A percentile compares a stretch with the other conserved stretches of the same genome.
Conservation (phyloP, 2,113 vertebrate species). For the Eudyptes chrysolophus region DNA sequence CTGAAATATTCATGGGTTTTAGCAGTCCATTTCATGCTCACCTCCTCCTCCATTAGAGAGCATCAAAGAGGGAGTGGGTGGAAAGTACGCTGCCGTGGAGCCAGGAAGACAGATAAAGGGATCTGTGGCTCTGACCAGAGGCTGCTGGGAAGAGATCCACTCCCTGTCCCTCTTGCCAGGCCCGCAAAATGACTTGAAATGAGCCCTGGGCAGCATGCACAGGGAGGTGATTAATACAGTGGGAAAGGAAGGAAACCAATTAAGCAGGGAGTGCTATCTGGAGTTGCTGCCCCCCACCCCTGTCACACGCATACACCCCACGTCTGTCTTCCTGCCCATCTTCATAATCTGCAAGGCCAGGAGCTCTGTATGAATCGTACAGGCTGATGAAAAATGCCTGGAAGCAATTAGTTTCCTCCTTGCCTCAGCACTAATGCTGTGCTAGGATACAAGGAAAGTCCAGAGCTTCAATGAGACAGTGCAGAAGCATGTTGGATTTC, state of each 20-base stretch:
- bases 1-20: slow-evolving; percentile 78
- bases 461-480: neutral
- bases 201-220: neutral
- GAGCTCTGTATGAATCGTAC: neutral
- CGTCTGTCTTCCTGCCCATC: neutral
- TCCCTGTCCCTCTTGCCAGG: neutral
- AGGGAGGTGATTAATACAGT: neutral
- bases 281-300: neutral
- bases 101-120: neutral
- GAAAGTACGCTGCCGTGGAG: neutral
- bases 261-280: neutral
- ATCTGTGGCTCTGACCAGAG: neutral
- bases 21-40: slow-evolving; percentile 65
- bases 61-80: neutral
- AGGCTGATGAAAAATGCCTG: neutral
- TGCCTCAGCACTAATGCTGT: neutral
- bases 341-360: neutral
- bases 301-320: neutral
- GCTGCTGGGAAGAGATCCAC: neutral
- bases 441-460: neutral
- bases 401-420: neutral
- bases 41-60: slow-evolving; percentile 64
- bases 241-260: neutral
- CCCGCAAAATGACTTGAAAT: neutral
- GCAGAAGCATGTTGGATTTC: neutral